Conservation (phyloP, 2,888 invertebrate species). For the Drosophila mettleri region DNA sequence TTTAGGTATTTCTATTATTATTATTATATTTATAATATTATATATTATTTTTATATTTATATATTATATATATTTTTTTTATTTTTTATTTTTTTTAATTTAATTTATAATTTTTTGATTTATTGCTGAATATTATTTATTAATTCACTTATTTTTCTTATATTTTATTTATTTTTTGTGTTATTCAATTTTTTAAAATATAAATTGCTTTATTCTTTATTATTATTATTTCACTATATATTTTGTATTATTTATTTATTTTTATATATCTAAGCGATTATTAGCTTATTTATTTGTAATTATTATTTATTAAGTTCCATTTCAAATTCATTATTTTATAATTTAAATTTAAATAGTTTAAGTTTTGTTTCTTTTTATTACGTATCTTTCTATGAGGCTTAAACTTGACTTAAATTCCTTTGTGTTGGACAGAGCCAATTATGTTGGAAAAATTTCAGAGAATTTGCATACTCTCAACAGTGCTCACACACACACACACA, state of each 20-base stretch:
- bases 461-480: slow-evolving; percentile 14
- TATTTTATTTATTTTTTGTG: no score
- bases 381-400: neutral
- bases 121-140: no score
- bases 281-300: no score
- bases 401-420: neutral
- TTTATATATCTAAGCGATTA: no score
- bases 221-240: no score
- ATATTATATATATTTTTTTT: neutral
- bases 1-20: neutral
- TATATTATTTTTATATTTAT: no score
- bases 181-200: no score
- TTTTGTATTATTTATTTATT: neutral
- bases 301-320: no score
- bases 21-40: neutral
- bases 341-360: neutral
- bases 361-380: neutral
- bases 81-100: neutral
- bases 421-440: slow-evolving; percentile 9
- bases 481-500: neutral
- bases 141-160: no score
- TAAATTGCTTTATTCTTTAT: no score
- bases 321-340: no score
- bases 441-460: neutral
- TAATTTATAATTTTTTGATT: neutral